A percentile compares a stretch with the other conserved stretches of the same genome.
Conservation (phyloP, 2,797 vertebrate species). For the Poliocrania exsul region DNA sequence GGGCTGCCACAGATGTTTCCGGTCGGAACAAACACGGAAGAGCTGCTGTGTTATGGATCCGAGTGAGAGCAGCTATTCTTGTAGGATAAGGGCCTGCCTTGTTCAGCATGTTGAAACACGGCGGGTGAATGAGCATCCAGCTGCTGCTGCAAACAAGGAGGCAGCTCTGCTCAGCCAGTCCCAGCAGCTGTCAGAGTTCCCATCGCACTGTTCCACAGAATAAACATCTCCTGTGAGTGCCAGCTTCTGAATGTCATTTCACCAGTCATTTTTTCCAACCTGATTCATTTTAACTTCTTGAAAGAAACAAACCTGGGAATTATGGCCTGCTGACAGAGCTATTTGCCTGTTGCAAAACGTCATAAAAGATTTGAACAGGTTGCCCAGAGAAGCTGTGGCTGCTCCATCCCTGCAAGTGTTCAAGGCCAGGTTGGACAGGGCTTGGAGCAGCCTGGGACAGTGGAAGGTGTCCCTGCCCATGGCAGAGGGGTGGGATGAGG, state of each 20-base stretch:
- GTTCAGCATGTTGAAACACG: background rate
- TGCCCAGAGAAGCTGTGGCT: background rate
- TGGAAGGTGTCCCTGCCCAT: background rate
- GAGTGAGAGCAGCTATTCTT: background rate
- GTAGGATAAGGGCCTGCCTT: background rate
- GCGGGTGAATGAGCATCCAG: background rate
- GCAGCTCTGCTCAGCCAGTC: background rate
- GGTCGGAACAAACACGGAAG: background rate
- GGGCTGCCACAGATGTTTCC: slow-evolving; percentile 7
- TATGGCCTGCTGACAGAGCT: background rate
- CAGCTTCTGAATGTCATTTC: background rate
- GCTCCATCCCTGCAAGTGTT: background rate
- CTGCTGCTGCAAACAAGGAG: background rate
- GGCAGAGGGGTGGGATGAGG: too few species aligned
- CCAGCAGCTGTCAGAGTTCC: background rate
- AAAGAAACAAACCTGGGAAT: background rate
- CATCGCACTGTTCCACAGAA: fast-evolving
- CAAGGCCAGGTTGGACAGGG: background rate
- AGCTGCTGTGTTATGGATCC: background rate
- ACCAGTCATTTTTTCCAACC: fast-evolving
- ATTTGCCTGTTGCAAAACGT: fast-evolving
- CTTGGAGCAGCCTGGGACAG: fast-evolving
- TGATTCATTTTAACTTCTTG: background rate
- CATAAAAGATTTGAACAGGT: background rate
- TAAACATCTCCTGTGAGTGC: background rate